These are phyloP conservation scores for Himalopsyche phryganea DNA, from an alignment of 1,140 invertebrate genomes.

Conservation along the genomic window DNA sequence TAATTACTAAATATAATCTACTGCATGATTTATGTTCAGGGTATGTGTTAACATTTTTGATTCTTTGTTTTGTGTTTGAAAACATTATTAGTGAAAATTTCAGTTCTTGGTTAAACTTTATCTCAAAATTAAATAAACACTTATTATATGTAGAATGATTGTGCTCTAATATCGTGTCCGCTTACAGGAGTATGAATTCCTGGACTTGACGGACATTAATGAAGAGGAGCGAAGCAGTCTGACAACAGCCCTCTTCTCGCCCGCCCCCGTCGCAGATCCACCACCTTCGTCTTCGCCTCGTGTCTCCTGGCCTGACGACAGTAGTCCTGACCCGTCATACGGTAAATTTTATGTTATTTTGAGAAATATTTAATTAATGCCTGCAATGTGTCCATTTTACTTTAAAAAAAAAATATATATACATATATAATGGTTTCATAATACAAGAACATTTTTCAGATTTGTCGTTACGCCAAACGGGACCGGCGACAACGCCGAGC, in stretches of 20 bases:
- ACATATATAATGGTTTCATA: background rate
- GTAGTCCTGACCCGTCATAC: conserved; percentile 42
- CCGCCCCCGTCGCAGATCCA: conserved; percentile 26
- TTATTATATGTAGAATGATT: too few relatives aligned
- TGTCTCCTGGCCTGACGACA: conserved; percentile 25
- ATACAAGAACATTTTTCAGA: conserved; percentile 33
- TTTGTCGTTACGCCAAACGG: conserved; percentile 46
- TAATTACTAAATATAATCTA: too few relatives aligned
- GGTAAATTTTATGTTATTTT: conserved; percentile 35
- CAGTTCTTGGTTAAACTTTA: too few relatives aligned
- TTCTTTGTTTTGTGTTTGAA: too few relatives aligned
- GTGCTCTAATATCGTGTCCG: too few relatives aligned
- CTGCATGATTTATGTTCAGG: too few relatives aligned
- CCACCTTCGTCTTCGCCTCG: conserved; percentile 25
- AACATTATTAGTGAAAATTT: too few relatives aligned
- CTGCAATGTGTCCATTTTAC: too few relatives aligned
- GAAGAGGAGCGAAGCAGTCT: conserved; percentile 50
- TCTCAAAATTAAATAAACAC: too few relatives aligned
- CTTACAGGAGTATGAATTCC: conserved; percentile 53
- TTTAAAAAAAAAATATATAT: too few relatives aligned
- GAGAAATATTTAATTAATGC: too few relatives aligned
- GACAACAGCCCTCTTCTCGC: conserved; percentile 48
- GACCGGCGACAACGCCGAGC: conserved; percentile 47
- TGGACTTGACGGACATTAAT: conserved; percentile 55
- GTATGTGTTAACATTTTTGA: too few relatives aligned